These are phyloP conservation scores for Psettodes erumei DNA, from an alignment of 2,113 vertebrate genomes.

Conservation along the genomic window DNA sequence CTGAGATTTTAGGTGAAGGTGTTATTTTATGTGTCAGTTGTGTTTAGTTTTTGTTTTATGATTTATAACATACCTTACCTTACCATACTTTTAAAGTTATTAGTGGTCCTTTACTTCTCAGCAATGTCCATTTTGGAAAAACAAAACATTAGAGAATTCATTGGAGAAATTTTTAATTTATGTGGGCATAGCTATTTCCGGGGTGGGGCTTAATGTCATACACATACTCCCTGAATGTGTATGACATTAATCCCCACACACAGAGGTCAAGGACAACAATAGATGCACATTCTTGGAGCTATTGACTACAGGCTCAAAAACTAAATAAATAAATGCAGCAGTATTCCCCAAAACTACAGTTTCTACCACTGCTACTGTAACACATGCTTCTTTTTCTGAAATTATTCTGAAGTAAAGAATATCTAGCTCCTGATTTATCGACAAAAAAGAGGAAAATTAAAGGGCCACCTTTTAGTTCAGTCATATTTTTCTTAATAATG, in stretches of 20 bases:
- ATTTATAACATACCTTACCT: too few relatives aligned
- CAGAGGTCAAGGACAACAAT: background rate
- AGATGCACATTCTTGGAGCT: background rate
- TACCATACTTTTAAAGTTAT: too few relatives aligned
- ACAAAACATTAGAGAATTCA: too few relatives aligned
- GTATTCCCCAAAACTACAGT: background rate
- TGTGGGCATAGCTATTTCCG: background rate
- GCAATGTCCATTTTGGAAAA: too few relatives aligned
- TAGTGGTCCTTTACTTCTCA: too few relatives aligned
- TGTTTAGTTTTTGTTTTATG: too few relatives aligned
- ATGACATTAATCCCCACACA: too few relatives aligned
- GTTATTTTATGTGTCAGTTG: too few relatives aligned
- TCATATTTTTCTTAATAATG: constrained; percentile 54
- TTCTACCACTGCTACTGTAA: background rate
- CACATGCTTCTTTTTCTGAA: background rate
- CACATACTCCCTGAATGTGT: too few relatives aligned
- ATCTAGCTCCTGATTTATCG: constrained; percentile 20
- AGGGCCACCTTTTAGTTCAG: constrained; percentile 1
- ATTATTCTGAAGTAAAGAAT: constrained; percentile 12
- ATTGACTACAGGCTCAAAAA: too few relatives aligned
- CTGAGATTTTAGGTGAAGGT: too few relatives aligned
- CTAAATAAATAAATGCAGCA: background rate
- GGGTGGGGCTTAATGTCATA: background rate
- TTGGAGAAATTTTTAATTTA: too few relatives aligned
- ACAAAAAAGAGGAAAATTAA: constrained; percentile 26